A percentile compares a stretch with the other conserved stretches of the same genome.
phyloP scores from a whole-genome alignment of 2,888 invertebrate species.

The Conomelus anceps region DNA sequence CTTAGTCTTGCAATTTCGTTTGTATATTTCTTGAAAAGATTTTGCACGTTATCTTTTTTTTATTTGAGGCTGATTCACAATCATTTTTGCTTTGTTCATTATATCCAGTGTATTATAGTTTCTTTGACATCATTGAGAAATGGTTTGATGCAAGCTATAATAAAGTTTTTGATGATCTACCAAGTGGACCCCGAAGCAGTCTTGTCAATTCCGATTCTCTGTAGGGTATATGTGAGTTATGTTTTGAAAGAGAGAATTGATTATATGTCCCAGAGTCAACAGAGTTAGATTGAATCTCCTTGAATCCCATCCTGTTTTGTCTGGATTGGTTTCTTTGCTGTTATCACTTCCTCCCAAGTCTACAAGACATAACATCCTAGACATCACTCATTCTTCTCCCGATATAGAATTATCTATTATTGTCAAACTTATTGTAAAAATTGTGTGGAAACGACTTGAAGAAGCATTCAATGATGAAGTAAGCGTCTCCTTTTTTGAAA shows the following conservation, averaged over 20 bases:
- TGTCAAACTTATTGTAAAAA: conserved; percentile 89
- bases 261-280: conserved; percentile 87
- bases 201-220: conserved; percentile 94
- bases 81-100: conserved; percentile 88
- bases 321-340: conserved; percentile 91
- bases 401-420: conserved; percentile 81
- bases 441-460: conserved; percentile 81
- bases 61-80: conserved; percentile 85
- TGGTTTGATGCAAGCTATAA: conserved; percentile 93
- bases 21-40: conserved; percentile 70
- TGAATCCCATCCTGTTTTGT: conserved; percentile 85
- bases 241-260: conserved; percentile 86
- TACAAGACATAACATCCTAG: conserved; percentile 90
- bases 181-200: conserved; percentile 88
- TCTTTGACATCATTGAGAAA: conserved; percentile 82
- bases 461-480: not conserved
- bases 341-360: conserved; percentile 97
- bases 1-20: conserved; percentile 86
- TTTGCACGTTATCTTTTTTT: conserved; percentile 79
- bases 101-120: conserved; percentile 89
- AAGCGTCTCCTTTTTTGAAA: not conserved
- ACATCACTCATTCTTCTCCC: conserved; percentile 86
- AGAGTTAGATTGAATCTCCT: conserved; percentile 94
- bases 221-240: conserved; percentile 89
- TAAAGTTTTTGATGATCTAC: conserved; percentile 92